Evolutionary conservation across 2,888 invertebrate genomes (phyloP).

Genomic region (Camptogramma bilineatum): DNA sequence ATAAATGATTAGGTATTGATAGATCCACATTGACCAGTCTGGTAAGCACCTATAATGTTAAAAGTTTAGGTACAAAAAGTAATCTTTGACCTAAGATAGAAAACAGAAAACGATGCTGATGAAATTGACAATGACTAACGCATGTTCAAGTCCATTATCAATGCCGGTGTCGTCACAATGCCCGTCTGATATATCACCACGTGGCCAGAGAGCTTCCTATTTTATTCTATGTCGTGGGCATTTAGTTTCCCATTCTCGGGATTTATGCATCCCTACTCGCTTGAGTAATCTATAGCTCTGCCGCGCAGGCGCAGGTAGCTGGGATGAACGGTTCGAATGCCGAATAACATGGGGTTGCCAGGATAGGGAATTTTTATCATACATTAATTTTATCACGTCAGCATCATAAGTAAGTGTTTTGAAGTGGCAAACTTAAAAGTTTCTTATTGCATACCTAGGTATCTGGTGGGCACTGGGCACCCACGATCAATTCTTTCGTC

Average conservation of each 20-base stretch:
- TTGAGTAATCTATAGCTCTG: constrained; percentile 26
- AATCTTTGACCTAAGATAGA: not conserved
- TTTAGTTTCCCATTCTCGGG: constrained; percentile 35
- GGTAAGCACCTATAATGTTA: no score
- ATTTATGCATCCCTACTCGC: constrained; percentile 41
- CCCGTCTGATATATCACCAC: constrained; percentile 58
- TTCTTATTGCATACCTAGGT: no score
- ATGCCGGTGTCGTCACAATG: constrained; percentile 53
- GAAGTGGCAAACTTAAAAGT: no score
- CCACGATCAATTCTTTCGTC: no score
- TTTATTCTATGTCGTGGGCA: constrained; percentile 26
- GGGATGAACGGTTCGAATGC: constrained; percentile 78
- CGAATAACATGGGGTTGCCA: constrained; percentile 66
- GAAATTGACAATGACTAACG: not conserved
- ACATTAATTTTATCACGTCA: not conserved
- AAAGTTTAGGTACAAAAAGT: no score
- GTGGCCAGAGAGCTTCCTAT: constrained; percentile 49
- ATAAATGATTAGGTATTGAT: no score
- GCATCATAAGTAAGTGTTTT: no score
- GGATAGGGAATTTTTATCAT: constrained; percentile 13
- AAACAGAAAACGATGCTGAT: not conserved
- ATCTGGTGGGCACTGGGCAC: no score
- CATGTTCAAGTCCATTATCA: constrained; percentile 16
- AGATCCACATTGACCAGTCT: no score
- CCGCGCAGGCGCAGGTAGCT: constrained; percentile 68